Evolutionary conservation across 2,888 invertebrate species (phyloP).

Genomic region (Gerosis bhagava): DNA sequence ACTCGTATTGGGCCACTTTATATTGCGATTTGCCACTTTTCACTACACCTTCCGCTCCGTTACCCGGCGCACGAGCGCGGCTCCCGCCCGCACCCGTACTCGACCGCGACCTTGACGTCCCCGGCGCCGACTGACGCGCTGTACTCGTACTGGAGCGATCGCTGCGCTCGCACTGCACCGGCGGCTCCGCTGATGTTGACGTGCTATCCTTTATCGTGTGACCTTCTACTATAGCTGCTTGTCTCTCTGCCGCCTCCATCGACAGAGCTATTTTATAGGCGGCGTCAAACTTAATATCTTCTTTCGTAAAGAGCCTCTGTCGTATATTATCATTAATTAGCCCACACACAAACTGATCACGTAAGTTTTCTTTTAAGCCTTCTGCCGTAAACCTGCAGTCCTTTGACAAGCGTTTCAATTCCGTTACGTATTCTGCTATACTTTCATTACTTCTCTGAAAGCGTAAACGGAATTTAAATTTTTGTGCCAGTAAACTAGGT

Average conservation of each 20-base stretch:
- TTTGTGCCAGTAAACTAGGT: slow-evolving; percentile 4
- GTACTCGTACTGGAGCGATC: too few species aligned
- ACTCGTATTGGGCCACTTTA: not conserved
- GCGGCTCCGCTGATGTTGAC: not conserved
- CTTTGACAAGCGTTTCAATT: slow-evolving; percentile 4
- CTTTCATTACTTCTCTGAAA: not conserved
- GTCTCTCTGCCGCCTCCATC: not conserved
- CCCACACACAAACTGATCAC: slow-evolving; percentile 9
- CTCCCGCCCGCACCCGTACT: too few species aligned
- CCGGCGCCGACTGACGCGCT: not conserved
- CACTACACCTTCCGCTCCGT: too few species aligned
- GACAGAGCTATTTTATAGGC: not conserved
- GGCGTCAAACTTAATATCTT: not conserved
- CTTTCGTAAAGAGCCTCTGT: slow-evolving; percentile 1
- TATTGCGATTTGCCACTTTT: too few species aligned
- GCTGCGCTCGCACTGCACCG: not conserved
- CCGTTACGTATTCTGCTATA: slow-evolving; percentile 2
- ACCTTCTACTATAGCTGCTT: not conserved
- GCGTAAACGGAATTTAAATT: slow-evolving; percentile 7
- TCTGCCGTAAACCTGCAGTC: slow-evolving; percentile 5
- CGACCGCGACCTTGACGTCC: too few species aligned
- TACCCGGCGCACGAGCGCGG: too few species aligned
- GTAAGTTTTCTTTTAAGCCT: slow-evolving; percentile 5
- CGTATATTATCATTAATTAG: not conserved
- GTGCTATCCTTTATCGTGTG: not conserved